A percentile compares a stretch with the other conserved stretches of the same genome.
Evolutionary conservation across 2,888 invertebrate species (phyloP).

Genomic region (Pediacus dermestoides): DNA sequence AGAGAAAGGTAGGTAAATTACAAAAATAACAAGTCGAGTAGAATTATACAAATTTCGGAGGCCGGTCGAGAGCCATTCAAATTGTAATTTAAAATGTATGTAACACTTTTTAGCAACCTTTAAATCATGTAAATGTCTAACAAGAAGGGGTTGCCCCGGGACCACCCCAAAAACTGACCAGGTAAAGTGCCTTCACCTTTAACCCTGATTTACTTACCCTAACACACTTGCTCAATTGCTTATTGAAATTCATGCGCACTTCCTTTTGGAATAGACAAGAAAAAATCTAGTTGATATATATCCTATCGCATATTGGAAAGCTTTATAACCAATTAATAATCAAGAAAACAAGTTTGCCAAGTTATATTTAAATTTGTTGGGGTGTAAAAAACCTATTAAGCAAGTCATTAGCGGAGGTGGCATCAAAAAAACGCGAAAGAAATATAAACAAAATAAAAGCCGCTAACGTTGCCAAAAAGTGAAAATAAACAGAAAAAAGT

Average conservation of each 20-base stretch:
- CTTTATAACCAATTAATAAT: too few relatives aligned
- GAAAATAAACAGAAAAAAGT: conserved; percentile 1
- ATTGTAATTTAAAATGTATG: conserved; percentile 40
- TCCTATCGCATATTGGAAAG: too few relatives aligned
- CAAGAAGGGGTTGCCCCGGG: not conserved
- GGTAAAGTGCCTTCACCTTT: conserved; percentile 5
- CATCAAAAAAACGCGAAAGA: conserved; percentile 6
- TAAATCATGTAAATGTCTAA: conserved; percentile 5
- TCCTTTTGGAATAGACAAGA: too few relatives aligned
- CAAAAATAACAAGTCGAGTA: conserved; percentile 27
- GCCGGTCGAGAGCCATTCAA: conserved; percentile 37
- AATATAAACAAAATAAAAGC: conserved; percentile 4
- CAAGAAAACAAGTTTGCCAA: too few relatives aligned
- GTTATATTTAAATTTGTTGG: conserved; percentile 15
- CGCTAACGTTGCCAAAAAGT: not conserved
- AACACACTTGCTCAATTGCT: too few relatives aligned
- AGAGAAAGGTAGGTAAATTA: conserved; percentile 16
- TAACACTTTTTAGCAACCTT: conserved; percentile 44
- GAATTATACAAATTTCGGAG: conserved; percentile 43
- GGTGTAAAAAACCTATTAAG: conserved; percentile 22
- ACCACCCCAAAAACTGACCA: conserved; percentile 3
- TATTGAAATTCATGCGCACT: too few relatives aligned
- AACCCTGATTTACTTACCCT: conserved; percentile 3
- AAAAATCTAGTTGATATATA: too few relatives aligned
- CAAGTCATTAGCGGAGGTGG: conserved; percentile 15